These are phyloP conservation scores for Belgica antarctica DNA, from an alignment of 2,888 invertebrate species.

Conservation along the genomic window DNA sequence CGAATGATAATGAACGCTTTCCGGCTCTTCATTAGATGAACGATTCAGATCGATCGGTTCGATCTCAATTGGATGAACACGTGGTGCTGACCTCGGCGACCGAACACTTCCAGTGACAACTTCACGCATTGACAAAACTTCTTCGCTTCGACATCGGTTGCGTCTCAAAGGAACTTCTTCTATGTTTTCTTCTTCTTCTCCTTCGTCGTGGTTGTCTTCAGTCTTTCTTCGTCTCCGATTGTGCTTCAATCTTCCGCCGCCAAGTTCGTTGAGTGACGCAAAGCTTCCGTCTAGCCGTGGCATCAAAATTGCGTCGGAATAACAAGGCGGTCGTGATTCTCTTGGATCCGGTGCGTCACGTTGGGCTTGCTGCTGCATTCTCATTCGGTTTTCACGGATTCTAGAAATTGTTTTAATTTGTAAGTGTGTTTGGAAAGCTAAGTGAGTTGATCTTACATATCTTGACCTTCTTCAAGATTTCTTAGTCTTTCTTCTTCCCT, in stretches of 20 bases:
- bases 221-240: constrained; percentile 53
- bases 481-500: constrained; percentile 57
- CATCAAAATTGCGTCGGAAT: constrained; percentile 74
- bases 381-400: constrained; percentile 57
- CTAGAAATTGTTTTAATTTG: constrained; percentile 48
- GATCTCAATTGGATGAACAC: constrained; percentile 36
- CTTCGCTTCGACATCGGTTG: constrained; percentile 53
- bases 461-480: constrained; percentile 53
- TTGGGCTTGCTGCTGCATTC: constrained; percentile 59
- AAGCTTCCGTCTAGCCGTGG: constrained; percentile 65
- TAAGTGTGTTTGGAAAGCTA: not conserved
- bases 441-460: constrained; percentile 50
- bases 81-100: not conserved
- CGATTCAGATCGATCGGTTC: not conserved
- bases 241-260: constrained; percentile 55
- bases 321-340: constrained; percentile 71
- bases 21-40: not conserved
- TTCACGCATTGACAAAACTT: constrained; percentile 46
- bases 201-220: constrained; percentile 44
- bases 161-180: constrained; percentile 49
- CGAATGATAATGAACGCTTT: constrained; percentile 6
- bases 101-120: constrained; percentile 1
- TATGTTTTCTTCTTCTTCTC: constrained; percentile 48
- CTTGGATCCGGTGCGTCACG: constrained; percentile 67
- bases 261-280: constrained; percentile 57